phyloP scores from a whole-genome alignment of 2,888 invertebrate species.

The Sphinx pinastri region DNA sequence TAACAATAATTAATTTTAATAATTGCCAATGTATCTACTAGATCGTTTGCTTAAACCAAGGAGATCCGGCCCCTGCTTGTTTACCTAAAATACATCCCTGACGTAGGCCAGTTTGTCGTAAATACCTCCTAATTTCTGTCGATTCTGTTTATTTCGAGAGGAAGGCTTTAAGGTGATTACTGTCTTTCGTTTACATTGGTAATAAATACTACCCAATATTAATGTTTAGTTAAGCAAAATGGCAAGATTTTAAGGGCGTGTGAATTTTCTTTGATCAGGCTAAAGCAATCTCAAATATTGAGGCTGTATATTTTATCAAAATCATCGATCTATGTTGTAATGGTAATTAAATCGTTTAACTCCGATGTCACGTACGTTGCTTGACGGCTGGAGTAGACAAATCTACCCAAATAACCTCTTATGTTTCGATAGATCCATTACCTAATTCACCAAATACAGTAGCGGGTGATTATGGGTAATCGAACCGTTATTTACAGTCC shows the following conservation, averaged over 20 bases:
- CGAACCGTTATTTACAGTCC: too few species aligned
- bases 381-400: too few species aligned
- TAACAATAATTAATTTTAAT: too few species aligned
- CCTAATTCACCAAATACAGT: too few species aligned
- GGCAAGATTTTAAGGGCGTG: not conserved
- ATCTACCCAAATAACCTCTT: too few species aligned
- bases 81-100: not conserved
- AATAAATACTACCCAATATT: not conserved
- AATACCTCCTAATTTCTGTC: slow-evolving; percentile 20
- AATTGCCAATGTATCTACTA: too few species aligned
- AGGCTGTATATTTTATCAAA: not conserved
- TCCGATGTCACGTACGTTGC: too few species aligned
- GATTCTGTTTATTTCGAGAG: slow-evolving; percentile 11
- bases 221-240: not conserved
- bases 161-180: slow-evolving; percentile 16
- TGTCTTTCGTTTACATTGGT: slow-evolving; percentile 6
- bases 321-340: too few species aligned
- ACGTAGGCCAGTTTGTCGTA: not conserved
- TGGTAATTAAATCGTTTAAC: too few species aligned
- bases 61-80: not conserved
- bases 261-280: not conserved
- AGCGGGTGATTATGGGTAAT: too few species aligned
- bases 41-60: not conserved
- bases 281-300: not conserved
- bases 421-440: too few species aligned